Percentiles rank a stretch among this genome's conserved stretches.
These are phyloP conservation scores for Tapirus indicus DNA, from an alignment of 2,797 vertebrate species.

Conservation along the genomic window DNA sequence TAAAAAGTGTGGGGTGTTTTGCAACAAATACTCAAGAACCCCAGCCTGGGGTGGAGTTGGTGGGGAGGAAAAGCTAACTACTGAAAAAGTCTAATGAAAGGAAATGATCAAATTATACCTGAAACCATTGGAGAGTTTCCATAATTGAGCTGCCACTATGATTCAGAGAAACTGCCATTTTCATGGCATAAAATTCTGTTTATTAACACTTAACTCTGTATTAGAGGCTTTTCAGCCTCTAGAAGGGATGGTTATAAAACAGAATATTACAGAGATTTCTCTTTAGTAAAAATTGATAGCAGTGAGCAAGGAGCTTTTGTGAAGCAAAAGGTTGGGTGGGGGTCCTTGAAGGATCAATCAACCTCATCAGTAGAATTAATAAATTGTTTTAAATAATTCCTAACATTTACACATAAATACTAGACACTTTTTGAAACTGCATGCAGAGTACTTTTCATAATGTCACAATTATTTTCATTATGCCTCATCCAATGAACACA, in stretches of 20 bases:
- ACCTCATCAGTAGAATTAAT: not conserved
- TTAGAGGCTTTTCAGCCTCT: not conserved
- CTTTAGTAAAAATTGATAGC: not conserved
- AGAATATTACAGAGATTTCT: not conserved
- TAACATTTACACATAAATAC: not conserved
- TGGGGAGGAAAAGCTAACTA: not conserved
- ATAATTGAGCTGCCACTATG: not conserved
- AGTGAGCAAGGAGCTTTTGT: not conserved
- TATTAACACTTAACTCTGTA: not conserved
- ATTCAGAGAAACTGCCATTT: not conserved
- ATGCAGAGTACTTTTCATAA: not conserved
- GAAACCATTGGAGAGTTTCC: not conserved
- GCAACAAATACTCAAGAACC: not conserved
- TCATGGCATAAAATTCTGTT: not conserved
- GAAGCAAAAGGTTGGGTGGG: not conserved
- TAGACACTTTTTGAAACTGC: not conserved
- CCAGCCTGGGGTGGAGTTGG: not conserved
- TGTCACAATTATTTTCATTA: not conserved
- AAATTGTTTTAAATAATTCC: not conserved
- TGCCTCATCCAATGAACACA: not conserved
- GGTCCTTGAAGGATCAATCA: not conserved
- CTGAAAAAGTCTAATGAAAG: not conserved
- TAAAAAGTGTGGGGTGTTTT: not conserved
- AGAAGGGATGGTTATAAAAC: not conserved
- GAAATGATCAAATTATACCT: conserved; percentile 7